Base-by-base conservation (phyloP, 2,797 vertebrate species). In the Eospalax fontanierii region DNA sequence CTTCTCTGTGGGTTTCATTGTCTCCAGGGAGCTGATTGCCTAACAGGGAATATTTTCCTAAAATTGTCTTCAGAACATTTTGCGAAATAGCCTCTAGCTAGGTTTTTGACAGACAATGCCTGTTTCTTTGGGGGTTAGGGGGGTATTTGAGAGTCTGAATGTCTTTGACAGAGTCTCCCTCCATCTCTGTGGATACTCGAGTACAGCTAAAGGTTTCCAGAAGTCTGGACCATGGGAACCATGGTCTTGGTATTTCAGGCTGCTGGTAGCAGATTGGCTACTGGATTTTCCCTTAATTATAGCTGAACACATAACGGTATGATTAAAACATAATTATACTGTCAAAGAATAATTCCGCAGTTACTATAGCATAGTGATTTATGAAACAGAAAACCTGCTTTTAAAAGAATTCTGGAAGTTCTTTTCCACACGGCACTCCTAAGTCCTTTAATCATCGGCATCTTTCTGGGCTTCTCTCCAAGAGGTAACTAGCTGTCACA, bases 291-390 rank as follows among this genome's bases (percentile, higher is more conserved):
- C 83, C 94, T 92, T 97, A 95, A 94, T 97, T 96, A 94, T 86
- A 91, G 73, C 35, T 85, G 59, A 88, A 86, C 80, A 46, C 33
- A 76, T 94, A 98, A 98, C 97, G 14, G 4, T 93, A 93, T 97
- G 96, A 97, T 98, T 98, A 97, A 81, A 68, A 87, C 43, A 89
- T 95, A 97, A 98, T 98, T 98, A 98, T 46, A 54, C 75, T 89
- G 75, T 97, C 97, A 95, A 89, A 96, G 74, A 96, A 65, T 95
- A 94, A 96, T 50, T 35, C 74, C 81, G 57, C 40, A 83, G 73
- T 94, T 95, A 54, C 93, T 84, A 46, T 68, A 92, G 82, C 83
- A 54, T 33, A 57, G 71, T 54, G 76, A 85, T 82, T 96, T 95
- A 33, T 66, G 43, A 76, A 96, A 85, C 80, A 19, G 65, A 68